phyloP scores from a whole-genome alignment of 2,113 vertebrate genomes.

The Corythaeola cristata region DNA sequence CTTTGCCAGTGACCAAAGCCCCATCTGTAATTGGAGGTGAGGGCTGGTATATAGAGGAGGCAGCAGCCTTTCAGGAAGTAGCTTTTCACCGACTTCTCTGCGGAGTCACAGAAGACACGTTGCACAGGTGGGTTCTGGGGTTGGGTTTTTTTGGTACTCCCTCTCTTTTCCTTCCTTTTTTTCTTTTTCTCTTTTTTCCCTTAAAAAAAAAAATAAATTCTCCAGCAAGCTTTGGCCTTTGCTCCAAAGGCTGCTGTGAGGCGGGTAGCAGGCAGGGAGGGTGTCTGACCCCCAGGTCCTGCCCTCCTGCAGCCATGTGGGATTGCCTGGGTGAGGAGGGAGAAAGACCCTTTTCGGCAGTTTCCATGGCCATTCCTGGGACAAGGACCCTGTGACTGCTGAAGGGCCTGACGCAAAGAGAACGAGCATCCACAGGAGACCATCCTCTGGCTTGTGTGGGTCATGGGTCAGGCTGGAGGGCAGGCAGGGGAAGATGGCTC shows the following conservation, averaged over 20 bases:
- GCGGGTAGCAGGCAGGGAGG: not conserved
- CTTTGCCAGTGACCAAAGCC: slow-evolving; percentile 49
- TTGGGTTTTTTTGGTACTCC: not conserved
- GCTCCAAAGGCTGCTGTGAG: not conserved
- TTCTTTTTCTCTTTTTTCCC: not conserved
- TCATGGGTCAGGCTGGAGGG: not conserved
- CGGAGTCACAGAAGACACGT: not conserved
- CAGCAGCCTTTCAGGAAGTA: not conserved
- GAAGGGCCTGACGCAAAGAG: not conserved
- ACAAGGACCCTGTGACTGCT: not conserved
- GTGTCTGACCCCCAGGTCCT: not conserved
- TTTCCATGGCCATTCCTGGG: not conserved
- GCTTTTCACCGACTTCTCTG: not conserved
- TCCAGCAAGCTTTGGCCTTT: not conserved
- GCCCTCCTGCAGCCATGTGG: not conserved
- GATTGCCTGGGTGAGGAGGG: not conserved
- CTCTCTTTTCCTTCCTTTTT: not conserved
- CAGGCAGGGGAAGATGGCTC: not conserved
- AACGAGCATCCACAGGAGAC: not conserved
- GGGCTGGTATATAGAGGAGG: not conserved
- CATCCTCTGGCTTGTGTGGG: not conserved
- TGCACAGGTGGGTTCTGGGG: slow-evolving; percentile 5
- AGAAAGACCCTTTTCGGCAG: not conserved
- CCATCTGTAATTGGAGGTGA: slow-evolving; percentile 11
- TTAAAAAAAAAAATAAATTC: not conserved